Evolutionary conservation across 1,140 invertebrate species (phyloP).

Genomic region (Agrypnia vestita): DNA sequence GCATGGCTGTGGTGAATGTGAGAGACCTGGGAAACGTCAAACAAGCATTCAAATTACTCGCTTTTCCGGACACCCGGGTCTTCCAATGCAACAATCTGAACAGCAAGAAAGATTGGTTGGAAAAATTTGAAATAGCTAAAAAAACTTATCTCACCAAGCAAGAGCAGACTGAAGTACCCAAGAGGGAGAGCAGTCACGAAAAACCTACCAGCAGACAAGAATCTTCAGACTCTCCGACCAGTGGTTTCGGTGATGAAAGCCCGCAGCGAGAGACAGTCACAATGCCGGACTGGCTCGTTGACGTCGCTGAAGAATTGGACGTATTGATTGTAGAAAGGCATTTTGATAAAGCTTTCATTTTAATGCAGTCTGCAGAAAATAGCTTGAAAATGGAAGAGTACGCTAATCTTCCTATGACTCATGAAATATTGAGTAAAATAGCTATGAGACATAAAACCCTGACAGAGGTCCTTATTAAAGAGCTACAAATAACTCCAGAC

Average conservation of each 20-base stretch:
- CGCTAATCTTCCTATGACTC: constrained; percentile 66
- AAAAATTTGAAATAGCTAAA: constrained; percentile 93
- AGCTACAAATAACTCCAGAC: constrained; percentile 89
- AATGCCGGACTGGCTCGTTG: constrained; percentile 91
- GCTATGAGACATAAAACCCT: constrained; percentile 85
- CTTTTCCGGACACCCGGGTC: constrained; percentile 93
- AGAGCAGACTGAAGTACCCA: constrained; percentile 74
- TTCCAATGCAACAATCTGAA: constrained; percentile 92
- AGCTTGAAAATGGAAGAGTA: constrained; percentile 69
- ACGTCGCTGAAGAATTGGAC: constrained; percentile 96
- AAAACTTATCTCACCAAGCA: constrained; percentile 85
- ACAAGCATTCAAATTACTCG: constrained; percentile 94
- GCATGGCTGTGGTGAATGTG: constrained; percentile 95
- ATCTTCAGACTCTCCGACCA: constrained; percentile 68
- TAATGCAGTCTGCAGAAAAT: constrained; percentile 79
- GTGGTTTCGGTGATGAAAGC: constrained; percentile 70
- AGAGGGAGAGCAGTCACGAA: constrained; percentile 63
- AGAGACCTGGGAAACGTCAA: constrained; percentile 92
- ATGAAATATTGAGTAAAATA: constrained; percentile 72
- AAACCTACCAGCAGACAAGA: constrained; percentile 67
- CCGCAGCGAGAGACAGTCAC: constrained; percentile 73
- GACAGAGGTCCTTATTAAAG: constrained; percentile 89
- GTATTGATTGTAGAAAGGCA: constrained; percentile 97
- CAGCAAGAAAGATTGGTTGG: constrained; percentile 95
- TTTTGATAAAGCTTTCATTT: constrained; percentile 93